Evolutionary conservation across 2,797 vertebrate species (phyloP).

Genomic region (Cichlasoma orientale): DNA sequence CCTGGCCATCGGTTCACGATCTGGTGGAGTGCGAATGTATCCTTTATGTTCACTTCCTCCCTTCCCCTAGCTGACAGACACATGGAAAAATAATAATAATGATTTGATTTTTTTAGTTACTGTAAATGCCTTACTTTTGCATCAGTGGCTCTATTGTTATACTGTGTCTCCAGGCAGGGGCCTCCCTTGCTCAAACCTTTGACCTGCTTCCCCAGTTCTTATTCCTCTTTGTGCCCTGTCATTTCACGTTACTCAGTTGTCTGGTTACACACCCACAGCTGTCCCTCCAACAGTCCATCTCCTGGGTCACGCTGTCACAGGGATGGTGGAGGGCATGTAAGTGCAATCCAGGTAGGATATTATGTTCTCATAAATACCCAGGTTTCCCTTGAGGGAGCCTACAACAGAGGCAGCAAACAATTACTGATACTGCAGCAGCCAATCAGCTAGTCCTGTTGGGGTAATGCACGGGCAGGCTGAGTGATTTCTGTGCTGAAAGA

Average conservation of each 20-base stretch:
- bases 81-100: not conserved
- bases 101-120: not conserved
- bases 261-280: slow-evolving; percentile 48
- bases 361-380: slow-evolving; percentile 51
- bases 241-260: slow-evolving; percentile 44
- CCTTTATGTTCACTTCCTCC: slow-evolving; percentile 77
- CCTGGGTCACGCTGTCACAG: slow-evolving; percentile 48
- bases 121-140: not conserved
- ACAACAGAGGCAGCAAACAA: slow-evolving; percentile 13
- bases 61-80: not conserved
- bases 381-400: slow-evolving; percentile 32
- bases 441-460: not conserved
- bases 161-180: slow-evolving; percentile 1
- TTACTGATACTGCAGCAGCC: slow-evolving; percentile 34
- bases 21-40: slow-evolving; percentile 97
- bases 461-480: not conserved
- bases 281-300: slow-evolving; percentile 41
- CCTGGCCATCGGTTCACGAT: slow-evolving; percentile 92
- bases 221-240: slow-evolving; percentile 37
- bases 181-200: not conserved
- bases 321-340: slow-evolving; percentile 36
- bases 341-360: slow-evolving; percentile 69
- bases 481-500: slow-evolving; percentile 11
- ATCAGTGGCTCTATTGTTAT: not conserved
- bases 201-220: not conserved